Percentiles rank a stretch among this genome's conserved stretches.
These are phyloP conservation scores for Tachuris rubrigastra DNA, from an alignment of 2,113 vertebrate species.

Conservation along the genomic window DNA sequence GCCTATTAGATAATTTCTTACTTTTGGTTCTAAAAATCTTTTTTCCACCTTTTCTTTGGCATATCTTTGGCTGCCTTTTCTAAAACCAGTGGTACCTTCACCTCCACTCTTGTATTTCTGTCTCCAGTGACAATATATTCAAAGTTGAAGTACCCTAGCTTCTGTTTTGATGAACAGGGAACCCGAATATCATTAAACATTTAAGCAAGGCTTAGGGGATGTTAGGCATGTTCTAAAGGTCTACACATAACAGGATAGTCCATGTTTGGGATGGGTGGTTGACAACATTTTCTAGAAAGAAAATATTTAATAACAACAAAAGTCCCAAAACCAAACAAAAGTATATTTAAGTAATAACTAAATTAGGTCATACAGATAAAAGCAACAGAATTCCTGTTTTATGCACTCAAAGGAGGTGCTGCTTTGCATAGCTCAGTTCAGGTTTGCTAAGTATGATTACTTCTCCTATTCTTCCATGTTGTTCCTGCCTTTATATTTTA, in stretches of 20 bases:
- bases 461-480: neutral
- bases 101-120: neutral
- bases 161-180: neutral
- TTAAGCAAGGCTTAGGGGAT: neutral
- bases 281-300: neutral
- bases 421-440: neutral
- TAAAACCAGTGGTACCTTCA: neutral
- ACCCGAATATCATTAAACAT: neutral
- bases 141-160: neutral
- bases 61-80: neutral
- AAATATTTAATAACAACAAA: neutral
- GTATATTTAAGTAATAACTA: neutral
- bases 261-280: neutral
- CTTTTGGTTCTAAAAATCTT: neutral
- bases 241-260: neutral
- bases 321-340: neutral
- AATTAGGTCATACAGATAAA: neutral
- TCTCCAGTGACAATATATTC: neutral
- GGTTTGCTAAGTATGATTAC: neutral
- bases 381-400: neutral
- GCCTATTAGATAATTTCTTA: neutral
- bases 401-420: neutral
- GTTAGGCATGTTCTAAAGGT: neutral
- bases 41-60: accelerated
- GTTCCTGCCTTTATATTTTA: constrained; percentile 8